Conservation (phyloP, 2,888 invertebrate genomes). For the Metallyticus violacea region DNA sequence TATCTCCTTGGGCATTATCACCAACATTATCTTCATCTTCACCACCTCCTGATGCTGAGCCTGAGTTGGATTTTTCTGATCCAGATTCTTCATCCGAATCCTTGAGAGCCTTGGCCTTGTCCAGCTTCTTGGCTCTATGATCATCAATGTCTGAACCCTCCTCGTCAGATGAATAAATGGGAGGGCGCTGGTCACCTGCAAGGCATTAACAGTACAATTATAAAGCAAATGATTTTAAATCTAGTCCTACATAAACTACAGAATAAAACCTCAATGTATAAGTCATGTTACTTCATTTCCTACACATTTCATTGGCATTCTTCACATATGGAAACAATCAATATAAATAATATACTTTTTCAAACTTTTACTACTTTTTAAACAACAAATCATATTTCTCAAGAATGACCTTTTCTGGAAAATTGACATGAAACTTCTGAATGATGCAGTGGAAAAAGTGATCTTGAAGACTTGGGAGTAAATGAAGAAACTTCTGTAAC, state of each 20-base stretch:
- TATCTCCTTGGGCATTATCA: neutral
- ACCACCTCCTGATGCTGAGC: slow-evolving; percentile 23
- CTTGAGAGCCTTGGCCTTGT: slow-evolving; percentile 74
- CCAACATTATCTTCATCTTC: slow-evolving; percentile 10
- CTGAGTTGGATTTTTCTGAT: slow-evolving; percentile 32
- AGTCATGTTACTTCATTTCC: neutral
- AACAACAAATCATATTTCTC: too few relatives aligned
- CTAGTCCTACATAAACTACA: neutral
- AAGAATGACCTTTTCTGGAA: too few relatives aligned
- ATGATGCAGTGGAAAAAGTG: too few relatives aligned
- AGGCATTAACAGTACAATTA: slow-evolving; percentile 31
- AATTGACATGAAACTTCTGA: too few relatives aligned
- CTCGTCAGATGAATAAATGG: slow-evolving; percentile 87
- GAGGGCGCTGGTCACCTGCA: slow-evolving; percentile 52
- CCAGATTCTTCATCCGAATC: slow-evolving; percentile 67
- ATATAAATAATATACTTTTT: too few relatives aligned
- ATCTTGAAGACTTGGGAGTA: too few relatives aligned
- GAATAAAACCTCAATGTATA: neutral
- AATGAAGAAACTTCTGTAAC: too few relatives aligned
- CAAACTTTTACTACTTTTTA: too few relatives aligned
- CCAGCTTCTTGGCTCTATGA: slow-evolving; percentile 65
- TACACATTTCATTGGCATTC: too few relatives aligned
- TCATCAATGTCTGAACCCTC: slow-evolving; percentile 82
- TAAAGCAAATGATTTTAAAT: neutral
- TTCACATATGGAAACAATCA: too few relatives aligned